These are phyloP conservation scores for Pangasianodon hypophthalmus DNA, from an alignment of 2,113 vertebrate species.

Conservation along the genomic window DNA sequence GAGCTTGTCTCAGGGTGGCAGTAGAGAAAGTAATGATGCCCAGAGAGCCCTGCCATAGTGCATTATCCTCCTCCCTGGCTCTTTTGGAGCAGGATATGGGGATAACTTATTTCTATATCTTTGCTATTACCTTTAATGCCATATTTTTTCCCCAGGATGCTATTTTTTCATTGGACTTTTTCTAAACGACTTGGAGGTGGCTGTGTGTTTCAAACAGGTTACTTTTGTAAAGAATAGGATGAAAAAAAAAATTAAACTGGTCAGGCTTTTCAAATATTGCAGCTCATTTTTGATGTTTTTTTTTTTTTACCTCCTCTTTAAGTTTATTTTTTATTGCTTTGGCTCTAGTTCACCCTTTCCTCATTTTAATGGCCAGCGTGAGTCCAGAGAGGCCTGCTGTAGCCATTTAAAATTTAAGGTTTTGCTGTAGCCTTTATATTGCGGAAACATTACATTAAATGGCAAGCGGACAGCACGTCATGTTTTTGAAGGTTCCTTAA, in stretches of 20 bases:
- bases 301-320: constrained; percentile 52
- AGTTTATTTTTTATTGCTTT: constrained; percentile 76
- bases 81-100: constrained; percentile 32
- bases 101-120: not conserved
- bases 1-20: constrained; percentile 32
- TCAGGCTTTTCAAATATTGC: constrained; percentile 75
- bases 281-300: constrained; percentile 78
- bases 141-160: constrained; percentile 20
- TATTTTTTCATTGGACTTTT: constrained; percentile 34
- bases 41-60: constrained; percentile 38
- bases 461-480: constrained; percentile 61
- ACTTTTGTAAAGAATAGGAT: constrained; percentile 75
- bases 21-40: constrained; percentile 46
- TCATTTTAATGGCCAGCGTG: constrained; percentile 77
- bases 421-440: constrained; percentile 72
- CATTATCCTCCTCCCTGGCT: constrained; percentile 41
- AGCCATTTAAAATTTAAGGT: constrained; percentile 76
- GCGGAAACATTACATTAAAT: constrained; percentile 83
- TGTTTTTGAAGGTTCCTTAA: constrained; percentile 67
- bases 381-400: constrained; percentile 71
- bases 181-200: constrained; percentile 43
- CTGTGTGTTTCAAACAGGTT: constrained; percentile 73
- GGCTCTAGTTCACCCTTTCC: constrained; percentile 73
- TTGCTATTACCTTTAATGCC: constrained; percentile 10
- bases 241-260: constrained; percentile 62